Evolutionary conservation across 2,113 vertebrate species (phyloP).

Genomic region (Mellivora capensis): DNA sequence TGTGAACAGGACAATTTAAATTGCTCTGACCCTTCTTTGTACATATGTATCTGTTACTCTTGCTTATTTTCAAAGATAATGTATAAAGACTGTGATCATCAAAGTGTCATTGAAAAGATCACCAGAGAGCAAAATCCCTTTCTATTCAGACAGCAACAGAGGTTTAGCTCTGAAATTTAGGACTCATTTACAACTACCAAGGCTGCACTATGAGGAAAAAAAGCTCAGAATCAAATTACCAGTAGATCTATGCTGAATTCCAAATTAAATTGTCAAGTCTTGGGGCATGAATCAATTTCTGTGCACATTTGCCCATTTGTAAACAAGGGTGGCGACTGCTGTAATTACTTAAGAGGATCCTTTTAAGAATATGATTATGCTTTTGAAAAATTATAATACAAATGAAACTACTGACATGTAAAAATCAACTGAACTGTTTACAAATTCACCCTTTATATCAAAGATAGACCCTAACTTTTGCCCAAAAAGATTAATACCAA

Average conservation of each 20-base stretch:
- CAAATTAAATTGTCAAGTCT: neutral
- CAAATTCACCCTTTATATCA: neutral
- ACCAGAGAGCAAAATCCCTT: neutral
- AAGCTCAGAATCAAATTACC: neutral
- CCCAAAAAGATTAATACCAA: constrained; percentile 16
- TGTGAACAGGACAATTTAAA: neutral
- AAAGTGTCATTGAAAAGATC: neutral
- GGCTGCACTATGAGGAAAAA: neutral
- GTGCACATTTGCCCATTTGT: neutral
- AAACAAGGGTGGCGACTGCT: neutral
- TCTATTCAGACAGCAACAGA: neutral
- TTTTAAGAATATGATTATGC: neutral
- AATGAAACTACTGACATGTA: neutral
- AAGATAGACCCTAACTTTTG: neutral
- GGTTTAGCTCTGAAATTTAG: constrained; percentile 1
- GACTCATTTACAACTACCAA: neutral
- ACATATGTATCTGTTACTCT: neutral
- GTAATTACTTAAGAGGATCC: neutral
- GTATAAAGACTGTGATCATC: neutral
- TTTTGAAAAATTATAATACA: neutral
- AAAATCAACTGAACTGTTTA: neutral
- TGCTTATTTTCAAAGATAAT: neutral
- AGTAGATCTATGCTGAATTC: neutral
- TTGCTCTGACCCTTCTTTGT: neutral
- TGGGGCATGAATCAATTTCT: neutral